phyloP scores from a whole-genome alignment of 2,113 vertebrate genomes.

The Oostethus manadensis region DNA sequence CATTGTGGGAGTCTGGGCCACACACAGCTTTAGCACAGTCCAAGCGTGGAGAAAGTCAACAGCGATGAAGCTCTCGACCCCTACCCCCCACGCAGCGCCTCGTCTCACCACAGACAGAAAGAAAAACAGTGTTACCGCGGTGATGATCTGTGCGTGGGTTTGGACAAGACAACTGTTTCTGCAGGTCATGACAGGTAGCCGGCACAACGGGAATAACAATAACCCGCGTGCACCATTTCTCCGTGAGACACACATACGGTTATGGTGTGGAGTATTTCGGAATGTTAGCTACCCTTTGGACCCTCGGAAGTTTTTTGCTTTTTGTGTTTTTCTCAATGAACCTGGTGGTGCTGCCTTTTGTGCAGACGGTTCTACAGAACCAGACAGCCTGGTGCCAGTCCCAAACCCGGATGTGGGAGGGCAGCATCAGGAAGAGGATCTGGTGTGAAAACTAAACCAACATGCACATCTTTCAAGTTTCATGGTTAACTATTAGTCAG shows the following conservation, averaged over 20 bases:
- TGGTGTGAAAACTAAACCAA: too few species aligned
- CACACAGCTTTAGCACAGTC: constrained; percentile 55
- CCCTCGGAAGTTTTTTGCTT: too few species aligned
- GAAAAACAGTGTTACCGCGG: constrained; percentile 51
- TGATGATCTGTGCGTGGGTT: constrained; percentile 50
- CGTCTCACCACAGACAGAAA: constrained; percentile 59
- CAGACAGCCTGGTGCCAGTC: too few species aligned
- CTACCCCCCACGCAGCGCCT: constrained; percentile 30
- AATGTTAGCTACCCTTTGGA: too few species aligned
- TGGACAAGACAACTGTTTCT: constrained; percentile 36
- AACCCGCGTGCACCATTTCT: background rate
- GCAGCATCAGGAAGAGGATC: too few species aligned
- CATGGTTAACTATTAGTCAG: too few species aligned
- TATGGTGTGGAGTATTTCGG: constrained; percentile 3
- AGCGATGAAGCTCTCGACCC: constrained; percentile 50
- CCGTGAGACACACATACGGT: background rate
- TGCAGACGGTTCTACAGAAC: too few species aligned
- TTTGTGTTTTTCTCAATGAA: too few species aligned
- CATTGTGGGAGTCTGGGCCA: constrained; percentile 55
- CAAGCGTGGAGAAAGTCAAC: constrained; percentile 60
- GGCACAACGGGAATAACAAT: background rate
- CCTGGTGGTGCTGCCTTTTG: too few species aligned
- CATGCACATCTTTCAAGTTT: too few species aligned
- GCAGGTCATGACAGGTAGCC: constrained; percentile 45
- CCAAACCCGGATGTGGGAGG: too few species aligned